A percentile compares a stretch with the other conserved stretches of the same genome.
phyloP scores from a whole-genome alignment of 2,888 invertebrate genomes.

The Strigamia transsilvanica region DNA sequence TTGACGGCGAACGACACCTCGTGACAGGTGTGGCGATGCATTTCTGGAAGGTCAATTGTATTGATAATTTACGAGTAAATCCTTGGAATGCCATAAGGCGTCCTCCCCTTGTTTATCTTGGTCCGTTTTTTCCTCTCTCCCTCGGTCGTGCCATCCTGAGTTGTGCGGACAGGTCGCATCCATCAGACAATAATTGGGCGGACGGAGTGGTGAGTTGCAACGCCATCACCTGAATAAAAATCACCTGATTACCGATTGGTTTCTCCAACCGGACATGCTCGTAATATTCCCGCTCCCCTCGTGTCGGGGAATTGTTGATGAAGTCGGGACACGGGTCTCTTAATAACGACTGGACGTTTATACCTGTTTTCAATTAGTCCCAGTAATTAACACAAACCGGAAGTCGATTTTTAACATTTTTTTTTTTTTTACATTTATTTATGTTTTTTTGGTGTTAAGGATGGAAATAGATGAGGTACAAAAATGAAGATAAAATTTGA shows the following conservation, averaged over 20 bases:
- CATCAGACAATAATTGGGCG: conserved; percentile 49
- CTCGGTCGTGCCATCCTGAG: conserved; percentile 49
- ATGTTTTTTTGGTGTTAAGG: not conserved
- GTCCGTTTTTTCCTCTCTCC: conserved; percentile 37
- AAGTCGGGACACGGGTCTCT: conserved; percentile 1
- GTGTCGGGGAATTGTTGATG: conserved; percentile 28
- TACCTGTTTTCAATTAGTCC: conserved; percentile 6
- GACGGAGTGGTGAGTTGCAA: conserved; percentile 48
- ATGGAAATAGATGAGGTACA: too few species aligned
- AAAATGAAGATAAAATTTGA: too few species aligned
- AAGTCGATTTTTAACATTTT: not conserved
- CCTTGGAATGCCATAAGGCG: conserved; percentile 48
- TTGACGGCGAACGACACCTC: conserved; percentile 44
- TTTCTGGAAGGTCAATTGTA: conserved; percentile 40
- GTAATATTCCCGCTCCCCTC: not conserved
- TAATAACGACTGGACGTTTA: conserved; percentile 27
- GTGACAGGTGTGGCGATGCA: conserved; percentile 49
- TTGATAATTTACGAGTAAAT: conserved; percentile 47
- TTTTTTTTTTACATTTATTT: not conserved
- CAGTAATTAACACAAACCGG: conserved; percentile 33
- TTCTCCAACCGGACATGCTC: conserved; percentile 40
- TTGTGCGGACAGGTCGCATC: conserved; percentile 49
- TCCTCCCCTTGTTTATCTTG: conserved; percentile 49
- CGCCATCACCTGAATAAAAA: conserved; percentile 49
- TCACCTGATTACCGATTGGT: conserved; percentile 47